These are phyloP conservation scores for Nyctalus aviator DNA, from an alignment of 2,797 vertebrate genomes.

Conservation along the genomic window DNA sequence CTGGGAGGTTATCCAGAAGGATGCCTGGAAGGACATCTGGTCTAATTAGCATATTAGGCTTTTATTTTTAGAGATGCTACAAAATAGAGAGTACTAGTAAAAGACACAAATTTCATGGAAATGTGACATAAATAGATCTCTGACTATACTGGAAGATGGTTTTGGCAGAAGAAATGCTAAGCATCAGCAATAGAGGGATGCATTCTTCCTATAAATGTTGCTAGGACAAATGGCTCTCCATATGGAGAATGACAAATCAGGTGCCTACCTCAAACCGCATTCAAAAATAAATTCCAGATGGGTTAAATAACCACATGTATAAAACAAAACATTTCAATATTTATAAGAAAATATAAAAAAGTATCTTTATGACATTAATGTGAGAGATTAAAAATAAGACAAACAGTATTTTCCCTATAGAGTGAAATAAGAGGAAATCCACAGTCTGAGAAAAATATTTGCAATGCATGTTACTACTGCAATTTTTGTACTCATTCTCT, in stretches of 20 bases:
- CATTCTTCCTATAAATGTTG: background rate
- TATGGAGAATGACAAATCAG: background rate
- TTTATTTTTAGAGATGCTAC: background rate
- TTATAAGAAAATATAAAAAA: constrained; percentile 32
- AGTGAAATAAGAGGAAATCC: background rate
- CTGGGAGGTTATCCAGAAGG: no score
- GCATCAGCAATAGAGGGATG: constrained; percentile 16
- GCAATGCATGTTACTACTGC: background rate
- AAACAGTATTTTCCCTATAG: background rate
- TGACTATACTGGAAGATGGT: background rate
- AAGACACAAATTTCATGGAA: background rate
- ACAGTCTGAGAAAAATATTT: background rate
- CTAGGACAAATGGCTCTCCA: background rate
- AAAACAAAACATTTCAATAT: constrained; percentile 7
- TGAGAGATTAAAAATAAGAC: background rate
- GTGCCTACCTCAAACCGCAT: background rate
- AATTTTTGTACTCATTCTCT: background rate
- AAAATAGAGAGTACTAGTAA: background rate
- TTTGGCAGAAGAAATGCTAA: background rate
- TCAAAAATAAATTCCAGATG: constrained; percentile 52
- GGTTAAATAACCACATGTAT: constrained; percentile 8
- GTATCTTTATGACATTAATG: background rate
- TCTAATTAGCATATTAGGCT: no score
- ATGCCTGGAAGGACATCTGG: no score
- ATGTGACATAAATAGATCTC: background rate